Conservation (phyloP, 2,888 invertebrate species). For the Lepidochitona cinerea region DNA sequence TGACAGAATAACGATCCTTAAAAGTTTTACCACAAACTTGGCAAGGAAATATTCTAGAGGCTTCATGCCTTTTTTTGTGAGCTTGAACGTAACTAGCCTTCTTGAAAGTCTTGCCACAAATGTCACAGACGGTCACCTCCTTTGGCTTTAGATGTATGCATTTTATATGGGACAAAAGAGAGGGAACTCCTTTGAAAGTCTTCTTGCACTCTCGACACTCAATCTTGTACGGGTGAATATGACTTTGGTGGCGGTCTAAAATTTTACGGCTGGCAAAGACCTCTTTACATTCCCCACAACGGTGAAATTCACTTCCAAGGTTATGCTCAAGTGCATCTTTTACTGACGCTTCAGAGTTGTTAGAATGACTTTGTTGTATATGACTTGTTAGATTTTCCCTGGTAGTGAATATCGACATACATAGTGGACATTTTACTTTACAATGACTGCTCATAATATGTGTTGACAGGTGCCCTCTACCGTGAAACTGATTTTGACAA, state of each 20-base stretch:
- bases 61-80: slow-evolving; percentile 42
- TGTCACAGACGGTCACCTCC: background rate
- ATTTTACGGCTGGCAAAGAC: background rate
- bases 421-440: too few species aligned
- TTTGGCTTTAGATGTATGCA: background rate
- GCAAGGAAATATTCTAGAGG: slow-evolving; percentile 36
- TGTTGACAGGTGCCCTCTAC: too few species aligned
- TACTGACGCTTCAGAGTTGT: too few species aligned
- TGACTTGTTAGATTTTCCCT: too few species aligned
- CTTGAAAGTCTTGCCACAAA: slow-evolving; percentile 38
- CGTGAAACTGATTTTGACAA: too few species aligned
- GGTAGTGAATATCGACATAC: too few species aligned
- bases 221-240: background rate
- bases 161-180: background rate
- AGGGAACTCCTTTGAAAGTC: background rate
- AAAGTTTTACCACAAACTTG: slow-evolving; percentile 33
- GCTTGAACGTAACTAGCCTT: slow-evolving; percentile 36
- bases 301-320: background rate
- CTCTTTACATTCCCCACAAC: background rate
- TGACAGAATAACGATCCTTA: slow-evolving; percentile 36
- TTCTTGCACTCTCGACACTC: background rate
- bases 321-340: too few species aligned
- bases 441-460: too few species aligned
- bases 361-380: too few species aligned
- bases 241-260: background rate